Evolutionary conservation across 2,113 vertebrate species (phyloP), one percentile per base, ranked within the genome.

Genomic region (Hyla sarda): DNA sequence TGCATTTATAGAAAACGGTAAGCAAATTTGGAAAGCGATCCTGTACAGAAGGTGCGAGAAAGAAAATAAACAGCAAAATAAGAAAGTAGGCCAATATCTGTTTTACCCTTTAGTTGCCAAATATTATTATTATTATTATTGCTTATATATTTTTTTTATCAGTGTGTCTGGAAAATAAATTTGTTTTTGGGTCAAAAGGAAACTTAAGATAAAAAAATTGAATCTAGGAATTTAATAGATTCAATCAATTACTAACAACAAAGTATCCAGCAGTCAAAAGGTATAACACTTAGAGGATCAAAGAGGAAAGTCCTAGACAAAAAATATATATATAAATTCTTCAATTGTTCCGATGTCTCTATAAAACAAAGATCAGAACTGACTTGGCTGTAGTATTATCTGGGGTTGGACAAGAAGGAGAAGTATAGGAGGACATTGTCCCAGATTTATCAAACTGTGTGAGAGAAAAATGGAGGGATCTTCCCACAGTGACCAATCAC

Each of bases 1-100:
- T 81, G 91, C 88, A 74, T 88, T 88, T 85, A 90, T 89, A 91
- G 87, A 88, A 83, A 88, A 7, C 89, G 75, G 88, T 90, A 90
- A 87, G 86, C 87, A 90, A 88, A 85, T 56, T 87, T 87, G 85
- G 85, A 87, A 87, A 82, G 85, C 28, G 67, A 87, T 87, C 77
- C 69, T 32, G 19, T 45, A 62, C 54, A 62, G 75, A 34, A 80
- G 77, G 65, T 65, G 85, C 32, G 37, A 73, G 69, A 45, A 74
- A 14, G 45, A n/a, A 75, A 75, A 84, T 54, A 80, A 28, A 56
- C 25, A 76, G 67, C 62, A 71, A 67, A n/a, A 16, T 50, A 74
- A 21, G 21, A 28, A 83, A 81, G n/a, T 65, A 30, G 83, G 41
- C 37, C 25, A 41, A 16, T n/a, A 37, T 71, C 16, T 30, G 56